Evolutionary conservation across 2,113 vertebrate species (phyloP), one percentile per base, ranked within the genome.

Genomic region (Mystacornis crossleyi): DNA sequence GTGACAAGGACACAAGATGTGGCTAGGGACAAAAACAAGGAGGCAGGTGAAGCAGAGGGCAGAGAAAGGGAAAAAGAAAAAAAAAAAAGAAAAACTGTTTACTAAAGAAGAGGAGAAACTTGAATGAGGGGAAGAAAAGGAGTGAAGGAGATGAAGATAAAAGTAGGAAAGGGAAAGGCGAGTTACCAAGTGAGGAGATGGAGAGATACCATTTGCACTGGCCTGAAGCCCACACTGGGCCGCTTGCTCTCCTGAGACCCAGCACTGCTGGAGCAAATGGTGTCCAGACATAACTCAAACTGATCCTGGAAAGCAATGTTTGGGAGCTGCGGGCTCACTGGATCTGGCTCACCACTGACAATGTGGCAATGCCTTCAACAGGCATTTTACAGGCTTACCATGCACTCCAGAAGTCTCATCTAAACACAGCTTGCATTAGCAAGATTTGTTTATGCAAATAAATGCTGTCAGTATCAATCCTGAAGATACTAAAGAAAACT

Each of bases 371-470:
- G 57, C 61, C 72, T 90, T 92, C 74, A 54, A 4, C 0, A 3
- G 61, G 70, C 61, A 24, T 83, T 95, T 95, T 58, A 38, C 36
- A 55, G 64, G 70, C 75, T 86, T 69, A 86, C 34, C 1, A 1
- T 73, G 36, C n/a, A 8, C 65, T 81, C 75, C 60, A 53, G 78
- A 90, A 78, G n/a, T 51, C 53, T 82, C 54, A 61, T 90, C 45
- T 75, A 71, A 77, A 89, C 83, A 18, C 54, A 83, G 67, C 67
- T 72, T 90, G 80, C 54, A 25, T 83, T 74, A 90, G 67, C 40
- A 54, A 89, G 58, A 50, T 94, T 73, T 95, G 51, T 77, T 89
- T 34, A 47, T 34, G 38, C 58, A 84, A 85, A 62, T 29, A 74
- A 86, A 47, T 53, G 61, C 61, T 86, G 82, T 86, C 42, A n/a